Evolutionary conservation across 2,888 invertebrate genomes (phyloP).

Genomic region (Tipula confusa): DNA sequence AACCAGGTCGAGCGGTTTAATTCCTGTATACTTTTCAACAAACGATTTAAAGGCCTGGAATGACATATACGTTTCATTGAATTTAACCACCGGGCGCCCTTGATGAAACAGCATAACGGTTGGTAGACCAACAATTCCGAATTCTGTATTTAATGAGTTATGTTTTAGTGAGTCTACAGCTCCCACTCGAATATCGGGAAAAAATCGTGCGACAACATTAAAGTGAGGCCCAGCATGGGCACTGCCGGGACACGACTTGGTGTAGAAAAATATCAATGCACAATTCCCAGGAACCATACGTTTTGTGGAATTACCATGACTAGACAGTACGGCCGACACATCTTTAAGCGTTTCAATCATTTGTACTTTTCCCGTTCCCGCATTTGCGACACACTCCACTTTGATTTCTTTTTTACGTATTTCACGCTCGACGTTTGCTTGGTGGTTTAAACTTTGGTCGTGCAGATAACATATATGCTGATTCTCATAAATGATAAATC

Average conservation of each 20-base stretch:
- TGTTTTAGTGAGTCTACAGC: constrained; percentile 85
- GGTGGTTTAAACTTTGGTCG: constrained; percentile 41
- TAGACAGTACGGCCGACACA: constrained; percentile 44
- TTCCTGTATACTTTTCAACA: constrained; percentile 69
- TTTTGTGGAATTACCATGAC: constrained; percentile 50
- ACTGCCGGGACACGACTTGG: constrained; percentile 85
- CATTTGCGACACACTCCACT: constrained; percentile 43
- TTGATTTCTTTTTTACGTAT: constrained; percentile 40
- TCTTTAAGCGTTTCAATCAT: constrained; percentile 45
- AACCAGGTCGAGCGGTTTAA: constrained; percentile 59
- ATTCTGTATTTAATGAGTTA: constrained; percentile 81
- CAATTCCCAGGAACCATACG: constrained; percentile 64
- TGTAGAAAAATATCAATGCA: constrained; percentile 81
- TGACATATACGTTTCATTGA: constrained; percentile 75
- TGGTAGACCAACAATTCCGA: constrained; percentile 87
- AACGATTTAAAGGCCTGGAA: constrained; percentile 75
- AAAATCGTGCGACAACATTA: constrained; percentile 83
- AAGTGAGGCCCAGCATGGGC: constrained; percentile 84
- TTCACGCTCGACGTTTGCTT: constrained; percentile 34
- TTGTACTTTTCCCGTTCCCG: constrained; percentile 39
- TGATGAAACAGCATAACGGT: constrained; percentile 86
- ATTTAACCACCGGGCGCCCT: constrained; percentile 78
- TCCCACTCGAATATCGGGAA: constrained; percentile 79
- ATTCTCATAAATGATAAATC: constrained; percentile 41
- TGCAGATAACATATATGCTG: constrained; percentile 40